Evolutionary conservation across 2,113 vertebrate species (phyloP).

Genomic region (Tenrec ecaudatus): DNA sequence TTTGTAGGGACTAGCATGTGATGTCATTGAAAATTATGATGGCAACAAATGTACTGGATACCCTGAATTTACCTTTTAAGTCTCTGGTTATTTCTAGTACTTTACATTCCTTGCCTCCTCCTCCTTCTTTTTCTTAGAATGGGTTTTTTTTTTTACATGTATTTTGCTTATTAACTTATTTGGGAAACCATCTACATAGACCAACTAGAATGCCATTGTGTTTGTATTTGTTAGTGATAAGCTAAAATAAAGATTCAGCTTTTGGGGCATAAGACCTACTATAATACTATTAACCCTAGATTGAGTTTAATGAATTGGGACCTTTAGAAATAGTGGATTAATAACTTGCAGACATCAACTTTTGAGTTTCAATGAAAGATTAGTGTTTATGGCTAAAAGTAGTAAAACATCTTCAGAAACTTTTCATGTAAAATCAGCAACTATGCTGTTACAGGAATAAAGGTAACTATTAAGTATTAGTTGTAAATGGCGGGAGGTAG

Average conservation of each 20-base stretch:
- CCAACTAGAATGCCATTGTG: constrained; percentile 10
- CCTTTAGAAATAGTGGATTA: constrained; percentile 33
- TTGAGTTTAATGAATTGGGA: constrained; percentile 30
- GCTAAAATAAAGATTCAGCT: constrained; percentile 18
- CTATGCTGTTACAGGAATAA: background rate
- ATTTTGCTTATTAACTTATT: constrained; percentile 28
- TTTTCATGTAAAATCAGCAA: constrained; percentile 53
- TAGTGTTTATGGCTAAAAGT: constrained; percentile 43
- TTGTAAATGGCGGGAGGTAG: constrained; percentile 40
- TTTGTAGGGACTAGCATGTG: background rate
- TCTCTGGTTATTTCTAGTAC: background rate
- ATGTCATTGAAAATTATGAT: too few species aligned
- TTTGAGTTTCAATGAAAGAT: constrained; percentile 54
- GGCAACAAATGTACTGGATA: too few species aligned
- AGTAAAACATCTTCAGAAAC: constrained; percentile 54
- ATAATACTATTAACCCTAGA: constrained; percentile 27
- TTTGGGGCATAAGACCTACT: background rate
- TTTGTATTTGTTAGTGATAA: constrained; percentile 32
- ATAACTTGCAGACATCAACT: constrained; percentile 38
- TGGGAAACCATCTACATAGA: background rate
- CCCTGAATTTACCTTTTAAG: background rate
- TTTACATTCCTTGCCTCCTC: background rate
- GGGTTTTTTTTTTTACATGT: constrained; percentile 25
- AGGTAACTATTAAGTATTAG: constrained; percentile 22
- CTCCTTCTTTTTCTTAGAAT: constrained; percentile 21